Conservation (phyloP, 2,888 invertebrate species). For the Diploptera punctata region DNA sequence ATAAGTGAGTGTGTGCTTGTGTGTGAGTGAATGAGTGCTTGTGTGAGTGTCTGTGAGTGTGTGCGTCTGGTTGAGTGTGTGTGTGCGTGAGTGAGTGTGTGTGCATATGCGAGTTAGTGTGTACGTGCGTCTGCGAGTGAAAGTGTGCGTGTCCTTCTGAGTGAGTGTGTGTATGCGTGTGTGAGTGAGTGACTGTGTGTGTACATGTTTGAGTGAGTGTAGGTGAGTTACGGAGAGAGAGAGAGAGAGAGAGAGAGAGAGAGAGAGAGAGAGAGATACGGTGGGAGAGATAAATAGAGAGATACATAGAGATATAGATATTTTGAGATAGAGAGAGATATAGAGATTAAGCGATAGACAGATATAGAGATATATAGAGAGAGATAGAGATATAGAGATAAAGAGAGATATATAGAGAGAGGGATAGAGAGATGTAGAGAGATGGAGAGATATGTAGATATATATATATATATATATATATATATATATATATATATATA, state of each 20-base stretch:
- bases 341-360: neutral
- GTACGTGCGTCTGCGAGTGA: neutral
- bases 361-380: neutral
- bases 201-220: neutral
- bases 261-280: no score
- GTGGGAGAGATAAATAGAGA: no score
- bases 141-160: neutral
- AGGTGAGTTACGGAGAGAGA: neutral
- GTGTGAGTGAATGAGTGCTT: neutral
- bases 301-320: no score
- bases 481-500: no score
- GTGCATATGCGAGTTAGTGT: neutral
- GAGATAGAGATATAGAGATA: neutral
- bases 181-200: neutral
- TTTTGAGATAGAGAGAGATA: neutral
- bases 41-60: neutral
- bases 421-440: no score
- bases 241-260: neutral
- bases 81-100: neutral
- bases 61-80: neutral
- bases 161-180: neutral
- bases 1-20: neutral
- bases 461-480: no score
- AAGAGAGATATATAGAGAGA: neutral
- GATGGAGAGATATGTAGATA: no score